A percentile compares a stretch with the other conserved stretches of the same genome.
phyloP scores from a whole-genome alignment of 1,140 invertebrate species.

The Scaptodrosophila lebanonensis region DNA sequence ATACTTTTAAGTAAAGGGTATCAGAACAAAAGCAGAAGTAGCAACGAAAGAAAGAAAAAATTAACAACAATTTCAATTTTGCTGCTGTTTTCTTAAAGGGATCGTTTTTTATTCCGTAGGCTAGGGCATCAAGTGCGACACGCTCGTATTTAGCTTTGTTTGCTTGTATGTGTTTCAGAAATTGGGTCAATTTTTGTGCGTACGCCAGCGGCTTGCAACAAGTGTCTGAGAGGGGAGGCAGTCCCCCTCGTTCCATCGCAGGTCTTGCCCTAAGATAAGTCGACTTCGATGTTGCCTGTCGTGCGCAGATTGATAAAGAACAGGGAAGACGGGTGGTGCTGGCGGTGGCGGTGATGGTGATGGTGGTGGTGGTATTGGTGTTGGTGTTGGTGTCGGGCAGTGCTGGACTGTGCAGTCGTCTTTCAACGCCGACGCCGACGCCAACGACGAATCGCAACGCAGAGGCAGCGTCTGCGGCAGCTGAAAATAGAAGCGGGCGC shows the following conservation, averaged over 20 bases:
- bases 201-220: slow-evolving; percentile 60
- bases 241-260: slow-evolving; percentile 54
- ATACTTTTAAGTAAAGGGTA: no score
- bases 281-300: slow-evolving; percentile 8
- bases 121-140: slow-evolving; percentile 48
- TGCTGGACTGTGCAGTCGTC: no score
- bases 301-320: slow-evolving; percentile 56
- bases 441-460: slow-evolving; percentile 35
- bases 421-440: slow-evolving; percentile 42
- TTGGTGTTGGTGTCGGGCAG: not conserved
- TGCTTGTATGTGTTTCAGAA: slow-evolving; percentile 41
- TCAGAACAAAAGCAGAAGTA: not conserved
- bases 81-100: slow-evolving; percentile 37
- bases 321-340: no score
- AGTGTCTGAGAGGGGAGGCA: slow-evolving; percentile 55
- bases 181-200: slow-evolving; percentile 62
- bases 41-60: slow-evolving; percentile 31
- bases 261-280: slow-evolving; percentile 73
- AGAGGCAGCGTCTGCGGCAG: slow-evolving; percentile 21
- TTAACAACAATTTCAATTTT: slow-evolving; percentile 69
- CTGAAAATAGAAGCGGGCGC: slow-evolving; percentile 64
- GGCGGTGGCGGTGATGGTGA: no score
- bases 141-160: slow-evolving; percentile 52
- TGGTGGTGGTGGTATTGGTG: no score
- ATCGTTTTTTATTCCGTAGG: slow-evolving; percentile 53